Evolutionary conservation across 2,113 vertebrate genomes (phyloP).

Genomic region (Paedocypris sp.): DNA sequence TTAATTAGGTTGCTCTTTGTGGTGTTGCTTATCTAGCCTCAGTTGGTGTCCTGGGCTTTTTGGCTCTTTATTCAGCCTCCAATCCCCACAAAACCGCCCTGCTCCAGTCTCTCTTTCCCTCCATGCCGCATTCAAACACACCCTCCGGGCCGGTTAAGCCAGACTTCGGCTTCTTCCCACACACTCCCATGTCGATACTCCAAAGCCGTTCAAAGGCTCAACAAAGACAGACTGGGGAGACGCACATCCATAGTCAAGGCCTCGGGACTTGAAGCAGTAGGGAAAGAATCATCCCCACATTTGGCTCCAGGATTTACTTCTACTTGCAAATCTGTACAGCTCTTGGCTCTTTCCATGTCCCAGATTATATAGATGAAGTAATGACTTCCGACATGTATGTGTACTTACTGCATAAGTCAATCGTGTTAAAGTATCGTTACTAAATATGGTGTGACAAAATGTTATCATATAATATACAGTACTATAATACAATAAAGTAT

Average conservation of each 20-base stretch:
- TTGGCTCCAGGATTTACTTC: background rate
- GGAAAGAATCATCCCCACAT: slow-evolving; percentile 8
- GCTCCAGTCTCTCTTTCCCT: slow-evolving; percentile 25
- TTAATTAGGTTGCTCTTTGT: slow-evolving; percentile 16
- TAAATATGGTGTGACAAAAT: too few relatives aligned
- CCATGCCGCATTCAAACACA: slow-evolving; percentile 19
- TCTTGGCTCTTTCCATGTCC: slow-evolving; percentile 43
- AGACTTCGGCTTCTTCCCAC: slow-evolving; percentile 55
- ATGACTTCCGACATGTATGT: background rate
- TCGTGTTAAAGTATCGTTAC: too few relatives aligned
- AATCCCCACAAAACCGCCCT: background rate
- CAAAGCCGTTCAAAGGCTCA: slow-evolving; percentile 44
- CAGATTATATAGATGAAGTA: slow-evolving; percentile 17
- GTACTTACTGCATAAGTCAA: too few relatives aligned
- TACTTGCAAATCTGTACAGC: slow-evolving; percentile 42
- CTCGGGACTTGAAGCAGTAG: slow-evolving; percentile 12
- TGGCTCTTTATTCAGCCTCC: slow-evolving; percentile 48
- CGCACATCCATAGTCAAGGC: slow-evolving; percentile 30
- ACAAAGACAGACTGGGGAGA: slow-evolving; percentile 36
- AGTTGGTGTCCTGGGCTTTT: slow-evolving; percentile 48
- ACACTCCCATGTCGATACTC: slow-evolving; percentile 52
- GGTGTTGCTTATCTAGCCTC: slow-evolving; percentile 47
- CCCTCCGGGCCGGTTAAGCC: slow-evolving; percentile 47
- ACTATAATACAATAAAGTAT: too few relatives aligned
- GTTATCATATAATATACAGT: too few relatives aligned